Base-by-base conservation (phyloP, 2,888 invertebrate genomes). In the Agonopterix alstromeriana region DNA sequence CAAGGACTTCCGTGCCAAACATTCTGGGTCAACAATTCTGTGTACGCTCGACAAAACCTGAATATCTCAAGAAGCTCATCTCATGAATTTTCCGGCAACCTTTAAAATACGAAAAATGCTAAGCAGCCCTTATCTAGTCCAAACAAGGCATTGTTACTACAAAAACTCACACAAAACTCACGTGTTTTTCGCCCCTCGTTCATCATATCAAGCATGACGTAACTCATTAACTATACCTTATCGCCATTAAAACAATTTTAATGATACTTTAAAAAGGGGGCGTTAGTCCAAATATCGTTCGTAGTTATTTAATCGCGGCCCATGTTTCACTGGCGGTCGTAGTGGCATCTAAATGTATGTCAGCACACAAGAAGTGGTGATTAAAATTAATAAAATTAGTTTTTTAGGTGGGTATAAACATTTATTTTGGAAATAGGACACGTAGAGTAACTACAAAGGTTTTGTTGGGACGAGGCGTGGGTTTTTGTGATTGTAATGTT, bases 371-470 rank as follows among this genome's bases (percentile, higher is more conserved):
- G 61, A 63, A 56, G 58, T 58, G 77, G 79, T 80, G 78, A 86
- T 86, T 86, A 85, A 82, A 86, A 88, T 85, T 87, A 86, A 85
- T 85, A 86, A 85, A 84, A 86, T 82, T 82, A 77, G 77, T 73
- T 65, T 61, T 54, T 50, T 61, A 61, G 65, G 66, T 64, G 61
- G 63, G 58, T 57, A 58, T 56, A 53, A 49, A 52, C 52, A 52
- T 60, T 62, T 57, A 53, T 52, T 46, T 49, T 46, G 52, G 62
- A 67, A 62, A 63, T 65, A 64, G 66, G 66, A 56, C 65, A 61
- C 53, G 45, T 43, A 12, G 27, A 27, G 27, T 27, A 27, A 27
- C 17, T 17, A 17, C 2, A 27, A 27, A 27, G 27, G 27, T 27
- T 27, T 27, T 27, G 27, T 27, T 27, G 27, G 27, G 27, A 27